phyloP scores from a whole-genome alignment of 2,113 vertebrate species.

The Cyprinodon variegatus region DNA sequence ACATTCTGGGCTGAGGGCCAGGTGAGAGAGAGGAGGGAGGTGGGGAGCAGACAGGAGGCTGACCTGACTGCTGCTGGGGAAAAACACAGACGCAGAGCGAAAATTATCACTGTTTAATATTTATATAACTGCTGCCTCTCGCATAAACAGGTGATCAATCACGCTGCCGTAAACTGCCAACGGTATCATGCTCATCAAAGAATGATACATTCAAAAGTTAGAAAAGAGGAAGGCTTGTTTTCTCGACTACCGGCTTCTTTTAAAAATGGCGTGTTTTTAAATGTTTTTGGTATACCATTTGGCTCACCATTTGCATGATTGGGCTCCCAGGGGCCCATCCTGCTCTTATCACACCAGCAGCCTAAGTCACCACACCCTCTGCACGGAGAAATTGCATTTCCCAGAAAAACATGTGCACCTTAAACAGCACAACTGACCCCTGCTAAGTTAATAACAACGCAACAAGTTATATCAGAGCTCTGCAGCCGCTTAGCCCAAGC shows the following conservation, averaged over 20 bases:
- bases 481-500: constrained; percentile 44
- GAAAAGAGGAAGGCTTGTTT: background rate
- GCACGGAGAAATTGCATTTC: constrained; percentile 52
- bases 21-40: constrained; percentile 67
- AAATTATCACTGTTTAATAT: constrained; percentile 34
- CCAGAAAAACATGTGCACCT: constrained; percentile 62
- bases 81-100: constrained; percentile 37
- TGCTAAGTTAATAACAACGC: constrained; percentile 48
- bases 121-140: constrained; percentile 26
- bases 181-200: constrained; percentile 8
- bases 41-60: constrained; percentile 70
- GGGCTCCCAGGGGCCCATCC: constrained; percentile 51
- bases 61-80: constrained; percentile 68
- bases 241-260: background rate
- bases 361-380: constrained; percentile 67
- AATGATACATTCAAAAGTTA: constrained; percentile 19
- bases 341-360: constrained; percentile 66
- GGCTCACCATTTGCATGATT: constrained; percentile 54
- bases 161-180: constrained; percentile 2
- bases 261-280: constrained; percentile 9
- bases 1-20: constrained; percentile 80
- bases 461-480: constrained; percentile 45
- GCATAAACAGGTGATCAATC: constrained; percentile 14
- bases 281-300: constrained; percentile 54
- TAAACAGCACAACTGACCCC: constrained; percentile 50